Evolutionary conservation across 2,888 invertebrate genomes (phyloP), one percentile per base, ranked within the genome.

Genomic region (Harpalus rufipes): DNA sequence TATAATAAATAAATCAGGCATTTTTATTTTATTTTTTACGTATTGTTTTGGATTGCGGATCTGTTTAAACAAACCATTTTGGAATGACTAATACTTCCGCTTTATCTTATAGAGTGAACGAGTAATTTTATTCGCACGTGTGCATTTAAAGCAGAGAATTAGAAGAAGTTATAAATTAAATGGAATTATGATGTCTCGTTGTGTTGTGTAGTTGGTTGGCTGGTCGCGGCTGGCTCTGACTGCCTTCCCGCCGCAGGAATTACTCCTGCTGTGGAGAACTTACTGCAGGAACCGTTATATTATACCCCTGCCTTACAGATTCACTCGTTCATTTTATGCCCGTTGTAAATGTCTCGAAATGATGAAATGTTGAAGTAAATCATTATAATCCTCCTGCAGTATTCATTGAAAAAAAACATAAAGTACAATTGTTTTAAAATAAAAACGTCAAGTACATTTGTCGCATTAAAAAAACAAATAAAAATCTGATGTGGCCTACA

Each of bases 111-210:
- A 5, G 3, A 32, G 1, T 32, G 59, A 16, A 59, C n/a, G 12
- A n/a, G 32, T 68, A 25, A 44, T 74, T 44, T 74, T 18, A 44
- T 44, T 18, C 14, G 14, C 41, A 18, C 72, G 8, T 44, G 18
- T 59, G 61, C 61, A 61, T 61, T 78, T 78, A 79, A 79, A 59
- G 32, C 61, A 32, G 7, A 68, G 39, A 82, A 72, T 81, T 81
- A 82, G 72, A 72, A 68, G 82, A 82, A 82, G 82, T 56, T 82
- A 82, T 82, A 82, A 82, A 82, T 82, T 82, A 51, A 8, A 10
- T 18, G 82, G 82, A 82, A 82, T 82, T 82, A 82, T 68, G 58
- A 82, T 56, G 82, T 68, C 82, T 82, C 72, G 39, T 82, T 44
- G 51, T 74, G 58, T 59, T 78, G 8, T 78, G 32, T 78, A 59